Evolutionary conservation across 1,140 invertebrate genomes (phyloP).

Genomic region (Pectinophora gossypiella): DNA sequence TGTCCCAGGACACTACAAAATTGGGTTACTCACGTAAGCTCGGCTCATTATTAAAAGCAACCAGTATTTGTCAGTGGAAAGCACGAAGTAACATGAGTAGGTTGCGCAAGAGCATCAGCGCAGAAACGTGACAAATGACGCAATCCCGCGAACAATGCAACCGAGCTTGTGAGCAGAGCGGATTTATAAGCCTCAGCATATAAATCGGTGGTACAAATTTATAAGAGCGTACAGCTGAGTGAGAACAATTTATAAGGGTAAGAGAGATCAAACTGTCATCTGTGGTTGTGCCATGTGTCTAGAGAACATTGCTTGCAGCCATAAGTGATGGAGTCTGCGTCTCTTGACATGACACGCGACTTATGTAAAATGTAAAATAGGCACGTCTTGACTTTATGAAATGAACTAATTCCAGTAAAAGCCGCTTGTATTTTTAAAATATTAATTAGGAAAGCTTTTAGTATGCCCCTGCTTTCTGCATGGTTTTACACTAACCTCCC

Average conservation of each 20-base stretch:
- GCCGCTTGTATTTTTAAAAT: too few relatives aligned
- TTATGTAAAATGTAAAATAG: too few relatives aligned
- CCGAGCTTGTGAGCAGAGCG: slow-evolving; percentile 34
- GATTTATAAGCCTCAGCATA: background rate
- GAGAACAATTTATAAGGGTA: background rate
- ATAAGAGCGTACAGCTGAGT: background rate
- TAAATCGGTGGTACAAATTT: background rate
- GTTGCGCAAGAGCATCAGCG: slow-evolving; percentile 38
- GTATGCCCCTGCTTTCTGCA: too few relatives aligned
- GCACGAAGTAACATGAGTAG: slow-evolving; percentile 37
- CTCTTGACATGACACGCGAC: too few relatives aligned
- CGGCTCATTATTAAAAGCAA: slow-evolving; percentile 33
- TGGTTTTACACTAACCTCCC: too few relatives aligned
- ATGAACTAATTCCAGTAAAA: too few relatives aligned
- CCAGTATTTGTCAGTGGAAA: slow-evolving; percentile 33
- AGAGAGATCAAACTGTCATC: too few relatives aligned
- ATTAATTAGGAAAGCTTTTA: too few relatives aligned
- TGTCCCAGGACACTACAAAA: background rate
- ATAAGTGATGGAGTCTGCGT: too few relatives aligned
- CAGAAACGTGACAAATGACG: slow-evolving; percentile 58
- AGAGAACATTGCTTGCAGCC: too few relatives aligned
- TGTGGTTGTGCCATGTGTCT: too few relatives aligned
- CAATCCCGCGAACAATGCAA: slow-evolving; percentile 53
- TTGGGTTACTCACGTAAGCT: slow-evolving; percentile 24
- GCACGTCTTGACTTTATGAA: too few relatives aligned